Evolutionary conservation across 2,113 vertebrate genomes (phyloP).

Genomic region (Aphelocoma coerulescens): DNA sequence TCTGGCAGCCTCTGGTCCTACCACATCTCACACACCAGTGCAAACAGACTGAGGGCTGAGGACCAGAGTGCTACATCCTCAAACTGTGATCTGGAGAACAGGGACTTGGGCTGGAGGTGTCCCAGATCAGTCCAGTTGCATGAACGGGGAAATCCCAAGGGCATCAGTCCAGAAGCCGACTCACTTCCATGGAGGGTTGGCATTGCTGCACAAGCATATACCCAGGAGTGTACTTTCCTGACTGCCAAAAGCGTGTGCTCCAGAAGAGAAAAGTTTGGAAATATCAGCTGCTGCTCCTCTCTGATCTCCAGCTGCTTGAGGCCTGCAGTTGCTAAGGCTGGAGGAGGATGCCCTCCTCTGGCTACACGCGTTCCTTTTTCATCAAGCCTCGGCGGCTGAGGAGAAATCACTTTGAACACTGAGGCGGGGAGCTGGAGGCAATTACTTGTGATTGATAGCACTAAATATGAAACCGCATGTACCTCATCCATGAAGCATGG

Average conservation of each 20-base stretch:
- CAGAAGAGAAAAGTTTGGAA: neutral
- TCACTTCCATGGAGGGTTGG: neutral
- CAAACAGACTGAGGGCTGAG: neutral
- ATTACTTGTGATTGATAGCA: constrained; percentile 82
- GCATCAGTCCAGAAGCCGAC: neutral
- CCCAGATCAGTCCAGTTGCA: neutral
- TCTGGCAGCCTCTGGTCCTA: neutral
- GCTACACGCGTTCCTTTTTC: constrained; percentile 9
- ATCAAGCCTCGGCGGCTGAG: constrained; percentile 33
- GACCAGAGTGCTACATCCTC: no score
- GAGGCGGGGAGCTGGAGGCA: constrained; percentile 73
- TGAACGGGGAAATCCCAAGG: neutral
- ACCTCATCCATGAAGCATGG: constrained; percentile 70
- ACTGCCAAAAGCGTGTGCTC: neutral
- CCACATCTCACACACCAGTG: accelerated
- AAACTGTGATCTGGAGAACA: accelerated
- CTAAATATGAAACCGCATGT: constrained; percentile 78
- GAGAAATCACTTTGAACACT: constrained; percentile 70
- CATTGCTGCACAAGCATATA: neutral
- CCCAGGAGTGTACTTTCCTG: neutral
- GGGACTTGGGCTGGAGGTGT: neutral
- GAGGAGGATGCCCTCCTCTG: constrained; percentile 70
- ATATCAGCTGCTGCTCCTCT: neutral
- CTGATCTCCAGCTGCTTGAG: neutral
- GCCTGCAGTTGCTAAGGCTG: constrained; percentile 21